A percentile compares a stretch with the other conserved stretches of the same genome.
phyloP scores from a whole-genome alignment of 2,888 invertebrate genomes.

The Hipparchia sbordonii region DNA sequence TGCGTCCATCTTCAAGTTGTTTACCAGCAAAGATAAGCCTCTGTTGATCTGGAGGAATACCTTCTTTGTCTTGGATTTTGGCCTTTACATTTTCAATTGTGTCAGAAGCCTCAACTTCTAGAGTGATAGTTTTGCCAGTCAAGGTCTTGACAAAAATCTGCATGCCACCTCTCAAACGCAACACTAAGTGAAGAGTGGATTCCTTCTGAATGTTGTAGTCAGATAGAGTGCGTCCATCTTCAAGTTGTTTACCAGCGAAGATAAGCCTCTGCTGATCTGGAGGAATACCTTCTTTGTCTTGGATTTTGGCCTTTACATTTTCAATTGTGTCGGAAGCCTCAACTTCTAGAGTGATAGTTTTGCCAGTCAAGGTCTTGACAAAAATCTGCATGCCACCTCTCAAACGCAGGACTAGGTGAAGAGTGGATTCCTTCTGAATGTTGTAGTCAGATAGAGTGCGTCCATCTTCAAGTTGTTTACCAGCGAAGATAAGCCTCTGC shows the following conservation, averaged over 20 bases:
- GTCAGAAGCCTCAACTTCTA: not conserved
- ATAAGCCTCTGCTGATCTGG: slow-evolving; percentile 41
- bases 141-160: slow-evolving; percentile 3
- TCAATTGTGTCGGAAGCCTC: slow-evolving; percentile 51
- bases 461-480: slow-evolving; percentile 62
- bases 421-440: slow-evolving; percentile 31
- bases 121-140: slow-evolving; percentile 2
- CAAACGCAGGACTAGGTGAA: slow-evolving; percentile 30
- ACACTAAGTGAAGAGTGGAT: not conserved
- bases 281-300: slow-evolving; percentile 50
- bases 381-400: slow-evolving; percentile 51
- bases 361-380: slow-evolving; percentile 52
- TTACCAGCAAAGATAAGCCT: not conserved
- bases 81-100: slow-evolving; percentile 1
- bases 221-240: not conserved
- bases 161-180: slow-evolving; percentile 1
- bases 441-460: slow-evolving; percentile 34
- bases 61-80: slow-evolving; percentile 6
- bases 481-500: slow-evolving; percentile 78
- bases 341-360: slow-evolving; percentile 32
- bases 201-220: slow-evolving; percentile 7
- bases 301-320: slow-evolving; percentile 41
- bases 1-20: slow-evolving; percentile 4
- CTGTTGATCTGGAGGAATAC: slow-evolving; percentile 2
- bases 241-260: not conserved